Conservation (phyloP, 2,113 vertebrate genomes). For the Entomyzon cyanotis region DNA sequence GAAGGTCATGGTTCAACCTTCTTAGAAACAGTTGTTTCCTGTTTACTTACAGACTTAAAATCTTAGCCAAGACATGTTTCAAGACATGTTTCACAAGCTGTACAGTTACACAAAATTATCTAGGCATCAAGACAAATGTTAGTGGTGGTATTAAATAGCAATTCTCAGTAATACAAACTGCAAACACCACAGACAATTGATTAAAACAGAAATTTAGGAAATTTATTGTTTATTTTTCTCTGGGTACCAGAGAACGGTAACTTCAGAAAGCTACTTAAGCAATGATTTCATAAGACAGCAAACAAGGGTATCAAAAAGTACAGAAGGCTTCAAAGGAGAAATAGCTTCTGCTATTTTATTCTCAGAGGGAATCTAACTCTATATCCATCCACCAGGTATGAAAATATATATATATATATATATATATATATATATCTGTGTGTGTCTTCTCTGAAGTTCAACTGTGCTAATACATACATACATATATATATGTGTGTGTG, state of each 20-base stretch:
- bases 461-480: no score
- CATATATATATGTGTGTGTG: no score
- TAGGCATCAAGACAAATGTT: neutral
- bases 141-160: neutral
- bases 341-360: neutral
- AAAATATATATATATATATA: no score
- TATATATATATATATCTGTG: no score
- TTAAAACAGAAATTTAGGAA: neutral
- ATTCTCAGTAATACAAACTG: neutral
- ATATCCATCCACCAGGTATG: neutral
- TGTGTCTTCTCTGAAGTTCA: neutral
- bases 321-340: neutral
- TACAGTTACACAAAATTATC: neutral
- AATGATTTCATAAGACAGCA: neutral
- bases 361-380: neutral
- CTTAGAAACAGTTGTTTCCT: slow-evolving; percentile 19
- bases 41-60: neutral
- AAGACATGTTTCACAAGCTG: neutral
- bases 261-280: neutral
- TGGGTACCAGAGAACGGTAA: neutral
- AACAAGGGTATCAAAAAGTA: neutral
- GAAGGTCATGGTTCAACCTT: neutral
- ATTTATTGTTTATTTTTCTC: neutral
- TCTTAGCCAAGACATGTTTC: neutral
- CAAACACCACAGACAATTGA: neutral